Conservation (phyloP, 2,797 vertebrate species). For the Characodon lateralis region DNA sequence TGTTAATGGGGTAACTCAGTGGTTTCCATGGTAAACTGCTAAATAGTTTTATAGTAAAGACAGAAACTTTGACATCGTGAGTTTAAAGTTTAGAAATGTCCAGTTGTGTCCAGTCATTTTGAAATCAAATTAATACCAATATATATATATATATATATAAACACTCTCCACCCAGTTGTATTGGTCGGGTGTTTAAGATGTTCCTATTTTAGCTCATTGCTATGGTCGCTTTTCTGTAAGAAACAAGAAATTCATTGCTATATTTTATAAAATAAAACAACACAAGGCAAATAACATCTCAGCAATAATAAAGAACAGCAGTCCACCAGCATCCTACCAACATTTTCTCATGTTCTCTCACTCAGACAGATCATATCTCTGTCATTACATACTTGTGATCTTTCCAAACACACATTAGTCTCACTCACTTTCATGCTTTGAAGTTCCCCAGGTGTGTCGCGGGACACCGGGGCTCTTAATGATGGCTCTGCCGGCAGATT, state of each 20-base stretch:
- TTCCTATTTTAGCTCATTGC: not conserved
- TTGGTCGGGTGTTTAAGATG: not conserved
- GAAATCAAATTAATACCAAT: not conserved
- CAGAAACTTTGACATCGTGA: not conserved
- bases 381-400: not conserved
- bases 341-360: not conserved
- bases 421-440: constrained; percentile 88
- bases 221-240: not conserved
- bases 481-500: constrained; percentile 89
- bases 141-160: not conserved
- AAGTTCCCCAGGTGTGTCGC: constrained; percentile 87
- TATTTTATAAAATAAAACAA: not conserved
- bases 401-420: constrained; percentile 12
- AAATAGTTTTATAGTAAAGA: not conserved
- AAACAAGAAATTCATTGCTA: not conserved
- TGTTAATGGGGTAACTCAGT: no score
- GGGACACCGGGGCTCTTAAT: constrained; percentile 89
- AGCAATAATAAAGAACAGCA: not conserved
- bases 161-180: not conserved
- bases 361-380: not conserved
- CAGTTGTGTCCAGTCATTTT: not conserved
- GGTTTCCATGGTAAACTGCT: not conserved
- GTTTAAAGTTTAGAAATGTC: not conserved
- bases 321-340: not conserved
- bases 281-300: not conserved